Percentiles rank a stretch among this genome's conserved stretches.
Evolutionary conservation across 1,140 invertebrate genomes (phyloP).

Genomic region (Hylyphantes graminicola): DNA sequence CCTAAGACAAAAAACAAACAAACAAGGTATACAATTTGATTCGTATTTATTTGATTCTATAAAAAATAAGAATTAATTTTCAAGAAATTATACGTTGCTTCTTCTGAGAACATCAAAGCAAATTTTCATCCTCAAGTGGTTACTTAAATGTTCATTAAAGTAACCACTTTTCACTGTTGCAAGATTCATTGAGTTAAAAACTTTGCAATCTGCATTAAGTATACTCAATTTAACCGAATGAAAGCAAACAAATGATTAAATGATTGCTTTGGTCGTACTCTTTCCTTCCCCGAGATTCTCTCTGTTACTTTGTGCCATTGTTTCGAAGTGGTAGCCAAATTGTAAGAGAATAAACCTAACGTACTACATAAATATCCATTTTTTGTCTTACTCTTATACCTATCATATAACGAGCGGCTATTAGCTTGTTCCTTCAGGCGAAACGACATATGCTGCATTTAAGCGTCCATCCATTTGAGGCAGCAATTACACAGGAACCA

Average conservation of each 20-base stretch:
- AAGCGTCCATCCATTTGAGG: conserved; percentile 39
- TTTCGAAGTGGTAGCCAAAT: conserved; percentile 17
- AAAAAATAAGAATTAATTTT: too few relatives aligned
- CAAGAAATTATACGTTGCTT: too few relatives aligned
- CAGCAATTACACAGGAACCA: conserved; percentile 53
- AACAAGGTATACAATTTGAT: too few relatives aligned
- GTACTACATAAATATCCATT: conserved; percentile 19
- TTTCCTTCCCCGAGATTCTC: background rate
- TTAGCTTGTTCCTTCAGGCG: conserved; percentile 37
- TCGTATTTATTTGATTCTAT: too few relatives aligned
- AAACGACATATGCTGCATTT: conserved; percentile 56
- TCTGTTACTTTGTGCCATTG: conserved; percentile 7
- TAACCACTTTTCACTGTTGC: too few relatives aligned
- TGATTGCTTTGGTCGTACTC: background rate
- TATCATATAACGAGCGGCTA: conserved; percentile 51
- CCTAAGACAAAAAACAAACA: too few relatives aligned
- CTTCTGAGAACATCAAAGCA: too few relatives aligned
- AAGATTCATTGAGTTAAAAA: too few relatives aligned
- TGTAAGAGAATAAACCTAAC: conserved; percentile 8
- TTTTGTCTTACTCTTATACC: conserved; percentile 14
- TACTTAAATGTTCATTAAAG: too few relatives aligned
- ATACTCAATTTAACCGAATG: too few relatives aligned
- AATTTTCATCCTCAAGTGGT: too few relatives aligned
- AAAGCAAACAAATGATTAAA: background rate
- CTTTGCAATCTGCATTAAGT: too few relatives aligned